Percentiles rank a stretch among this genome's conserved stretches.
These are phyloP conservation scores for Anthoptus insignis DNA, from an alignment of 2,888 invertebrate genomes.

Conservation along the genomic window DNA sequence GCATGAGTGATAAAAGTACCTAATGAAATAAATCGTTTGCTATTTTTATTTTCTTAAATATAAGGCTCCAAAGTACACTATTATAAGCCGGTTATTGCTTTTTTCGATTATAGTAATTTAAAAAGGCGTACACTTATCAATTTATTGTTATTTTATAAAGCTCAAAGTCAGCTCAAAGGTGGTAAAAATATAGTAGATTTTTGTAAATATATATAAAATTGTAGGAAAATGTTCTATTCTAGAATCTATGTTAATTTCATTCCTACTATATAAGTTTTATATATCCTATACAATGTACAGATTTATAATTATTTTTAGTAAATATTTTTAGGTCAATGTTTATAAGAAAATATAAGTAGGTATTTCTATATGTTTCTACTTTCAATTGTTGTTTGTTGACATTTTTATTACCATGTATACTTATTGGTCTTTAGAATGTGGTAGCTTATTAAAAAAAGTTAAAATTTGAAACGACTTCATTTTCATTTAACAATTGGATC, in stretches of 20 bases:
- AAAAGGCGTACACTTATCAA: conserved; percentile 43
- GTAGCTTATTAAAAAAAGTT: too few relatives aligned
- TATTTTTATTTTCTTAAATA: conserved; percentile 11
- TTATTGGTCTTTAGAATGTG: too few relatives aligned
- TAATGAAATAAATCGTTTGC: too few relatives aligned
- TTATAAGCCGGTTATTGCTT: conserved; percentile 52
- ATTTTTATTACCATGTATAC: conserved; percentile 5
- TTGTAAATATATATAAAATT: conserved; percentile 71
- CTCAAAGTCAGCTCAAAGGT: conserved; percentile 84
- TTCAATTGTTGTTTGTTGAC: background rate
- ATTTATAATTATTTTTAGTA: conserved; percentile 55
- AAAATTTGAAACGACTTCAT: too few relatives aligned
- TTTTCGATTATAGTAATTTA: conserved; percentile 48
- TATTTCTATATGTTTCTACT: conserved; percentile 18
- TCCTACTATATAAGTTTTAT: conserved; percentile 74
- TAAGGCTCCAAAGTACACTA: conserved; percentile 65
- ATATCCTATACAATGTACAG: conserved; percentile 65
- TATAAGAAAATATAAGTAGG: conserved; percentile 48
- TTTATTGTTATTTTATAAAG: conserved; percentile 73
- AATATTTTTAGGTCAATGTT: conserved; percentile 52
- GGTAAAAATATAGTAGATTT: conserved; percentile 52
- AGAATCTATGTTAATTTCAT: conserved; percentile 65
- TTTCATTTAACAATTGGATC: too few relatives aligned
- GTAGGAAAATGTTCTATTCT: conserved; percentile 56
- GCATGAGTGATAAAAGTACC: too few relatives aligned